Conservation (phyloP, 2,113 vertebrate species). For the Tricholaema leucomelas region DNA sequence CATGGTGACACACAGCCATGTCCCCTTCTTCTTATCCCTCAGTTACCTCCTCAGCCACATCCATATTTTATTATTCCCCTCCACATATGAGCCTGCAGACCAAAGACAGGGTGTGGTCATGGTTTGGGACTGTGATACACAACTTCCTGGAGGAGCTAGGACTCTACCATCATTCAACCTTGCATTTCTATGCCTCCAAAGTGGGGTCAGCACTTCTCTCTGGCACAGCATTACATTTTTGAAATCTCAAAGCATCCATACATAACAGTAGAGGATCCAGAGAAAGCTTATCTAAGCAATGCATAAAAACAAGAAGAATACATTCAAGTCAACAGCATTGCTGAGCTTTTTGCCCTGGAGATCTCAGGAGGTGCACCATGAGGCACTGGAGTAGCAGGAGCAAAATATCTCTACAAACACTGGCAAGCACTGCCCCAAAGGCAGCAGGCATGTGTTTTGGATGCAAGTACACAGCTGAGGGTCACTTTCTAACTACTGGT, state of each 20-base stretch:
- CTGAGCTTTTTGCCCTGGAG: not conserved
- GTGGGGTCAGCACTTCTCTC: not conserved
- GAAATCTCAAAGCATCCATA: not conserved
- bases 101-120: not conserved
- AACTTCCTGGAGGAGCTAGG: not conserved
- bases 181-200: not conserved
- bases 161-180: not conserved
- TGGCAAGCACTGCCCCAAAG: not conserved
- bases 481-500: not conserved
- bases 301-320: not conserved
- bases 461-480: not conserved
- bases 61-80: not conserved
- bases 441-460: not conserved
- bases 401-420: not conserved
- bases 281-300: not conserved
- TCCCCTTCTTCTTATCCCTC: not conserved
- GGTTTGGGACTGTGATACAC: not conserved
- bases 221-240: not conserved
- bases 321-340: not conserved
- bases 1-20: not conserved
- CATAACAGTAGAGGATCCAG: not conserved
- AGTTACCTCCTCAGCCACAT: not conserved
- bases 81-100: not conserved
- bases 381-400: rapidly evolving
- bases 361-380: not conserved